Base-by-base conservation (phyloP, 1,140 invertebrate genomes). In the Drosophila bifasciata region DNA sequence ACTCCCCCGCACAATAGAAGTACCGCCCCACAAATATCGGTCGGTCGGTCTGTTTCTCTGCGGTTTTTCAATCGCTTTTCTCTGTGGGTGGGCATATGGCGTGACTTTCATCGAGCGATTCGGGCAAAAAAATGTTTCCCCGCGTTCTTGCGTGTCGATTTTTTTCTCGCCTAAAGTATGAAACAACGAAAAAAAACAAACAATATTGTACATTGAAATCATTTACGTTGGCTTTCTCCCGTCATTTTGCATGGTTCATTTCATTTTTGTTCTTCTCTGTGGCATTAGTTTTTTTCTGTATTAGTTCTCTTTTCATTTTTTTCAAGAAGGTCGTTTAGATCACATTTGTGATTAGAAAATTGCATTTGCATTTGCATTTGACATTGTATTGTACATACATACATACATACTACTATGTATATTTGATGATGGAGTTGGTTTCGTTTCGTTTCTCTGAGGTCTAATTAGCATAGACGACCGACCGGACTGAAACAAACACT, bases 61-160 rank as follows among this genome's bases (percentile, higher is more conserved):
- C 32, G 11, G 32, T 13, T 36, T 13, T 36, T 36, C 32, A 36
- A 36, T 36, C 7, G 9, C 17, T 49, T 39, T 28, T 46, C 2
- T 50, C 63, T 21, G 13, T n/a, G n/a, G n/a, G n/a, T n/a, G 61
- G 1, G 43, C 46, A 52, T 58, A 60, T 80, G 68, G 60, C 67
- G 79, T 62, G 81, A 89, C 84, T 86, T 76, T 70, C 73, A 84
- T 88, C 67, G 76, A 83, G 77, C 72, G 89, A 77, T 90, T 89
- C 53, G 80, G 69, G 67, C 81, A 91, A 91, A 91, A 91, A 91
- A 91, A 91, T 89, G 89, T 77, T 90, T 75, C 80, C 73, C 89
- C 89, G 85, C 80, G 84, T 89, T 89, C 79, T 91, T 91, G 85
- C 89, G 89, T 91, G 89, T 91, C 89, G 89, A 91, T 91, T 91